phyloP scores from a whole-genome alignment of 1,140 invertebrate genomes.

The Drosophila teissieri region DNA sequence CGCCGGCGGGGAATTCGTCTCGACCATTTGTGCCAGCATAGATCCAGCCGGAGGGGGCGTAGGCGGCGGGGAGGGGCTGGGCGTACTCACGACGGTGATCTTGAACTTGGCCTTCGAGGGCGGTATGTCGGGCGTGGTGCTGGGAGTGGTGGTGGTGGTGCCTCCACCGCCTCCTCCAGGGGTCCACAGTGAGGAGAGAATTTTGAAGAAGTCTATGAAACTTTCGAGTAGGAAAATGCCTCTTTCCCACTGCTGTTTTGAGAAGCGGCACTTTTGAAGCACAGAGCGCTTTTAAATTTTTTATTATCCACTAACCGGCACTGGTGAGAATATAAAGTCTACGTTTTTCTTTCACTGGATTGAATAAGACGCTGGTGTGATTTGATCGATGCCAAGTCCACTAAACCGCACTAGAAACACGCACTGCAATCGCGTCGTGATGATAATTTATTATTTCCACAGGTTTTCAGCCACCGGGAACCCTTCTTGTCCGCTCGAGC shows the following conservation, averaged over 20 bases:
- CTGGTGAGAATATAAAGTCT: neutral
- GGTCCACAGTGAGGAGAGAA: slow-evolving; percentile 84
- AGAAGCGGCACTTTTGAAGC: neutral
- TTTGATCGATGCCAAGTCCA: neutral
- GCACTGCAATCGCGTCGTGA: slow-evolving; percentile 17
- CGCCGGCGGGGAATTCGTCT: slow-evolving; percentile 73
- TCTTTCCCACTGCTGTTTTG: neutral
- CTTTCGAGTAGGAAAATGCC: neutral
- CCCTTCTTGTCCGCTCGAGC: slow-evolving; percentile 78
- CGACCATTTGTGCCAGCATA: slow-evolving; percentile 66
- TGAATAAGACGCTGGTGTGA: no score
- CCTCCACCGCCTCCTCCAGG: slow-evolving; percentile 44
- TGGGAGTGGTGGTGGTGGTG: slow-evolving; percentile 24
- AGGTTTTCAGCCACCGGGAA: slow-evolving; percentile 39
- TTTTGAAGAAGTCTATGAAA: slow-evolving; percentile 60
- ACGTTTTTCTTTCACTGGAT: neutral
- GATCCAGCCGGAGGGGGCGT: slow-evolving; percentile 59
- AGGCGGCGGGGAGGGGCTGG: slow-evolving; percentile 75
- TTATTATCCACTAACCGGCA: neutral
- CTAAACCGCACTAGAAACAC: neutral
- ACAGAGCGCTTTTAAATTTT: neutral
- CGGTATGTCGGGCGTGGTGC: slow-evolving; percentile 24
- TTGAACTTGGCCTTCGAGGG: slow-evolving; percentile 73
- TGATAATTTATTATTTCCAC: slow-evolving; percentile 21
- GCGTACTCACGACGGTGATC: slow-evolving; percentile 79